Percentiles rank a stretch among this genome's conserved stretches.
These are phyloP conservation scores for Drosophila grimshawi DNA, from an alignment of 1,140 invertebrate genomes.

Conservation along the genomic window DNA sequence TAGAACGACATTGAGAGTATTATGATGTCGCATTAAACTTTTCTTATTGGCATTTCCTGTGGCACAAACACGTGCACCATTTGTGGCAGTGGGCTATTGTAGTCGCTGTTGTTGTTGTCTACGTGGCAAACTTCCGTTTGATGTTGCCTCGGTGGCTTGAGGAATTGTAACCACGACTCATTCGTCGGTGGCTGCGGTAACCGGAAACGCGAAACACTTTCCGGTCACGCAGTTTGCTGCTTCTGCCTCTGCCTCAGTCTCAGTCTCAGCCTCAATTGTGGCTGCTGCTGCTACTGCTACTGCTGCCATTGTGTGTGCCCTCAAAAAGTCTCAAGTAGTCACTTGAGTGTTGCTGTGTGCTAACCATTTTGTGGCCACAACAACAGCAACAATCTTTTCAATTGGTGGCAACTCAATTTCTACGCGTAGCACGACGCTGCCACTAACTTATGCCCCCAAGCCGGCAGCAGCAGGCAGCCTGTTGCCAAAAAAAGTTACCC, in stretches of 20 bases:
- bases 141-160: constrained; percentile 30
- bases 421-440: constrained; percentile 60
- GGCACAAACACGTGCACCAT: constrained; percentile 43
- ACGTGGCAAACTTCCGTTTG: constrained; percentile 62
- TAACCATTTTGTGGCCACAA: constrained; percentile 77
- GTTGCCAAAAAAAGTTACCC: constrained; percentile 46
- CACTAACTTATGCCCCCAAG: constrained; percentile 26
- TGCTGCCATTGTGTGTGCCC: constrained; percentile 21
- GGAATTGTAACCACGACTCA: constrained; percentile 27
- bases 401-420: constrained; percentile 72
- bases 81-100: constrained; percentile 24
- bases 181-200: constrained; percentile 57
- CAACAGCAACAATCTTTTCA: constrained; percentile 50
- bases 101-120: constrained; percentile 55
- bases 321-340: constrained; percentile 72
- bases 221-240: constrained; percentile 72
- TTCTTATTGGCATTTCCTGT: constrained; percentile 18
- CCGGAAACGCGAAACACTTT: constrained; percentile 77
- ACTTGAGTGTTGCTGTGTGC: constrained; percentile 79
- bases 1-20: neutral
- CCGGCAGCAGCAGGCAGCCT: constrained; percentile 25
- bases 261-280: constrained; percentile 9
- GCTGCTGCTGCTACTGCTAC: constrained; percentile 4
- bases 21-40: constrained; percentile 10
- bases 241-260: constrained; percentile 11